Evolutionary conservation across 2,797 vertebrate genomes (phyloP).

Genomic region (Melanogrammus aeglefinus): DNA sequence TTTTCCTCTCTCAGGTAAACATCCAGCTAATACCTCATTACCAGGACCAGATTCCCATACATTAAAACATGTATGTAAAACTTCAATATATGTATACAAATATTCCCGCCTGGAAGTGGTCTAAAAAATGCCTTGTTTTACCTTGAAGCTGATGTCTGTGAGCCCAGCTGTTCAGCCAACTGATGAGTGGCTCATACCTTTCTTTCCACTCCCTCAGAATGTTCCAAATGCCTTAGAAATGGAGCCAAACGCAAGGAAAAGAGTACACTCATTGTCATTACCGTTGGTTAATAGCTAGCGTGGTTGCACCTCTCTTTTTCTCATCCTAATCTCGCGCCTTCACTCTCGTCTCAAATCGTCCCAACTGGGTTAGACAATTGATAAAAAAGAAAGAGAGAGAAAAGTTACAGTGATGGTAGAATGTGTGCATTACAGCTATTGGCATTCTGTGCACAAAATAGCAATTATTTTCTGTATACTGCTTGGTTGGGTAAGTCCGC

Average conservation of each 20-base stretch:
- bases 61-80: background rate
- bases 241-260: background rate
- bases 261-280: background rate
- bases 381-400: background rate
- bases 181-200: background rate
- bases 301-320: background rate
- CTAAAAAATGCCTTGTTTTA: background rate
- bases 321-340: background rate
- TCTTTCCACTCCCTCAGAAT: background rate
- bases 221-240: background rate
- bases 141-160: background rate
- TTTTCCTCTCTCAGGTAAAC: background rate
- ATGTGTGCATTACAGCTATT: background rate
- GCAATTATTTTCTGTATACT: background rate
- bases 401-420: constrained; percentile 7
- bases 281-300: background rate
- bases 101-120: background rate
- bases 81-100: background rate
- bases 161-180: background rate
- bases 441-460: constrained; percentile 5
- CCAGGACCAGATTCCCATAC: background rate
- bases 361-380: background rate
- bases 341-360: background rate
- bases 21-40: background rate
- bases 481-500: background rate